These are phyloP conservation scores for Rutpela maculata DNA, from an alignment of 2,888 invertebrate genomes.

Conservation along the genomic window DNA sequence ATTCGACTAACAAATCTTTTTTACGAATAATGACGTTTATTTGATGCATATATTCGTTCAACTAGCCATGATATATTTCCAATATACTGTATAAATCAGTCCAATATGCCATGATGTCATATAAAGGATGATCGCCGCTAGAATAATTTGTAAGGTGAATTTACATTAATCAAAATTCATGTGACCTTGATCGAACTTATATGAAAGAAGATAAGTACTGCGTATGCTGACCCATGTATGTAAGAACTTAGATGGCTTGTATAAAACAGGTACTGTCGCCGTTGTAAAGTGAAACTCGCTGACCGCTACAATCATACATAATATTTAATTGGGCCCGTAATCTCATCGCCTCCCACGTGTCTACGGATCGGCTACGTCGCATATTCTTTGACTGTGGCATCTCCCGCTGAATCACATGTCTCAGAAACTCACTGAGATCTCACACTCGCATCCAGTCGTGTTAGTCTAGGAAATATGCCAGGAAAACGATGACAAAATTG, in stretches of 20 bases:
- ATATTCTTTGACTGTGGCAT: slow-evolving; percentile 53
- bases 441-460: neutral
- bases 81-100: neutral
- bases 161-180: slow-evolving; percentile 5
- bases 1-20: too few relatives aligned
- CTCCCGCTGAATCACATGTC: slow-evolving; percentile 28
- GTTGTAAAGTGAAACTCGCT: slow-evolving; percentile 34
- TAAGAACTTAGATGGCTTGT: slow-evolving; percentile 8
- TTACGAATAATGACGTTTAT: too few relatives aligned
- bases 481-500: neutral
- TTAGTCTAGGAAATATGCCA: neutral
- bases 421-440: slow-evolving; percentile 3
- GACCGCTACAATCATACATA: slow-evolving; percentile 53
- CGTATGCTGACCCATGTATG: slow-evolving; percentile 8
- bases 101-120: neutral
- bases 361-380: slow-evolving; percentile 52
- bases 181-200: slow-evolving; percentile 22
- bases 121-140: neutral
- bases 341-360: slow-evolving; percentile 60
- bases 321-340: slow-evolving; percentile 62
- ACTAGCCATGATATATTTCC: too few relatives aligned
- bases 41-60: too few relatives aligned
- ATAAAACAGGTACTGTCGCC: neutral
- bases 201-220: slow-evolving; percentile 16
- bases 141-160: slow-evolving; percentile 10